Evolutionary conservation across 2,888 invertebrate genomes (phyloP).

Genomic region (Dryocosmus kuriphilus): DNA sequence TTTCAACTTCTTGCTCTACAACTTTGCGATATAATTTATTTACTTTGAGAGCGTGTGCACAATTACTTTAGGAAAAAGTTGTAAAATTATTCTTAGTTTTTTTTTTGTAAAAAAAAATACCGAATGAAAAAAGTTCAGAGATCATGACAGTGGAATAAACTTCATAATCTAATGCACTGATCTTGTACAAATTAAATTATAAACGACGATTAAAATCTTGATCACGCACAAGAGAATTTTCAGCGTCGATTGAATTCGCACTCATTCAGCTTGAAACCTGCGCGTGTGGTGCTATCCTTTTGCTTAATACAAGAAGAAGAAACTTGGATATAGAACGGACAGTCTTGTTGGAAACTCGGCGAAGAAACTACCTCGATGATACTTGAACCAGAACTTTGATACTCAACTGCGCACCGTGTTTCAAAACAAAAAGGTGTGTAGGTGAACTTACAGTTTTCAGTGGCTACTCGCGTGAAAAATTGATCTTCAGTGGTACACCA

Average conservation of each 20-base stretch:
- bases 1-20: background rate
- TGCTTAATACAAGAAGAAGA: constrained; percentile 45
- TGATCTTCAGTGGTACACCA: constrained; percentile 4
- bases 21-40: background rate
- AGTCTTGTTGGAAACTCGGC: constrained; percentile 53
- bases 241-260: constrained; percentile 47
- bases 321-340: constrained; percentile 44
- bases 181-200: constrained; percentile 42
- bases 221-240: constrained; percentile 46
- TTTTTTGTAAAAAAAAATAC: background rate
- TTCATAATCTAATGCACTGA: background rate
- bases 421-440: constrained; percentile 36
- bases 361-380: constrained; percentile 44
- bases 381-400: constrained; percentile 30
- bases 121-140: background rate
- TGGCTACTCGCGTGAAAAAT: constrained; percentile 25
- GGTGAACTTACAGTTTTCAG: constrained; percentile 30
- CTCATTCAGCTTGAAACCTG: constrained; percentile 41
- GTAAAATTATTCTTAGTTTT: background rate
- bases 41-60: background rate
- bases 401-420: constrained; percentile 22
- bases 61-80: background rate
- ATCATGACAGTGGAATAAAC: background rate
- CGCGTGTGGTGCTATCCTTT: constrained; percentile 45
- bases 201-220: constrained; percentile 45